phyloP scores from a whole-genome alignment of 2,797 vertebrate genomes.

The Enteromius fasciolatus region DNA sequence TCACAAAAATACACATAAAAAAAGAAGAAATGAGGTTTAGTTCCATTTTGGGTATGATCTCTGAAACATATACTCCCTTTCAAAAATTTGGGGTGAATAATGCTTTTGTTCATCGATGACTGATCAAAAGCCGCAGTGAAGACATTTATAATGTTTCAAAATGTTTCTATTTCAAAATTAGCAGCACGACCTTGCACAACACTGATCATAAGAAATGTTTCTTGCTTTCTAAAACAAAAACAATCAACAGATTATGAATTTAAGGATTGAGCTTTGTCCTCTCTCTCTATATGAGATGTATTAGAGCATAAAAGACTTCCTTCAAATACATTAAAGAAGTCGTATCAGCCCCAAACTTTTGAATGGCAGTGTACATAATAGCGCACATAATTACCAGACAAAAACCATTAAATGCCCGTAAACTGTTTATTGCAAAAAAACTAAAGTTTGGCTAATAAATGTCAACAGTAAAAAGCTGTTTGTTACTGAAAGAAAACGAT shows the following conservation, averaged over 20 bases:
- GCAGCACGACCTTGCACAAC: not conserved
- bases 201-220: not conserved
- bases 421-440: not conserved
- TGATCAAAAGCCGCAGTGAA: not conserved
- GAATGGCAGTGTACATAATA: not conserved
- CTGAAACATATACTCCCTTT: not conserved
- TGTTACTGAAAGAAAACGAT: not conserved
- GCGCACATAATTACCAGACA: not conserved
- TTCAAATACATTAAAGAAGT: not conserved
- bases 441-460: constrained; percentile 1
- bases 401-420: not conserved
- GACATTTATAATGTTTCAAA: not conserved
- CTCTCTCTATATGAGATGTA: too few species aligned
- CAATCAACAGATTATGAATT: not conserved
- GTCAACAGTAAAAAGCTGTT: not conserved
- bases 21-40: constrained; percentile 2
- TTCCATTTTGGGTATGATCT: not conserved
- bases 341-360: not conserved
- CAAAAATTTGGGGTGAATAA: not conserved
- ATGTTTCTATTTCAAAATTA: not conserved
- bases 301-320: not conserved
- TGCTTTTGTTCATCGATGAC: not conserved
- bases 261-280: not conserved
- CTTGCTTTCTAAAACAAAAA: not conserved
- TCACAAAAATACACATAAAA: constrained; percentile 18